Evolutionary conservation across 2,888 invertebrate species (phyloP).

Genomic region (Tiliacea aurago): DNA sequence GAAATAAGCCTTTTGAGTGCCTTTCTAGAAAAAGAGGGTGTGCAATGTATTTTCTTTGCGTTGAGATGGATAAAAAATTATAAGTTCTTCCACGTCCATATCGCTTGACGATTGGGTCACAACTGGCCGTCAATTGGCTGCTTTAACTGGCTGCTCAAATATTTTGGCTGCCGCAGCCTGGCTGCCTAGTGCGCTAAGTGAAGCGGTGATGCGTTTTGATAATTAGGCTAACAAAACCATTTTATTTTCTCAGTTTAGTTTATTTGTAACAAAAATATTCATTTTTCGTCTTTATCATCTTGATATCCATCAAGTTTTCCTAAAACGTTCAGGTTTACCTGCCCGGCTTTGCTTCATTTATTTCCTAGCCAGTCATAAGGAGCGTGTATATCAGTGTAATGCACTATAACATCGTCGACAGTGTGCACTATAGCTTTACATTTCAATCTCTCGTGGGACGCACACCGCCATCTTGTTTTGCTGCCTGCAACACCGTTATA

Average conservation of each 20-base stretch:
- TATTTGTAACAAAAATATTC: not conserved
- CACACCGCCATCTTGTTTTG: slow-evolving; percentile 70
- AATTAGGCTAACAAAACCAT: not conserved
- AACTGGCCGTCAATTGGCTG: too few relatives aligned
- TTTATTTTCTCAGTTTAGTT: not conserved
- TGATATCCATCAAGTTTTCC: not conserved
- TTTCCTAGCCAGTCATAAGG: slow-evolving; percentile 5
- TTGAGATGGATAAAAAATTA: too few relatives aligned
- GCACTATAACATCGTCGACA: slow-evolving; percentile 59
- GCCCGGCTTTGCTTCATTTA: not conserved
- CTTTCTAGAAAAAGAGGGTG: too few relatives aligned
- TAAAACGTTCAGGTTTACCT: too few relatives aligned
- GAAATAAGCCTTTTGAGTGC: too few relatives aligned
- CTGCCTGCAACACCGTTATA: slow-evolving; percentile 48
- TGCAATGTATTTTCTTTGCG: too few relatives aligned
- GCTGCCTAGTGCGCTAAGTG: too few relatives aligned
- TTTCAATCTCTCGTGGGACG: slow-evolving; percentile 58
- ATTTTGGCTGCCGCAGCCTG: too few relatives aligned
- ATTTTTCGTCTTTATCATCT: too few relatives aligned
- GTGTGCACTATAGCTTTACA: slow-evolving; percentile 69
- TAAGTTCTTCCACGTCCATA: too few relatives aligned
- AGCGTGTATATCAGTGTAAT: slow-evolving; percentile 55
- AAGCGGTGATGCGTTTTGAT: not conserved
- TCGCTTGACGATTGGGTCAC: too few relatives aligned
- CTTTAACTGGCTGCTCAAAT: too few relatives aligned